Conservation (phyloP, 2,113 vertebrate genomes). For the Psilopsiagon aurifrons region DNA sequence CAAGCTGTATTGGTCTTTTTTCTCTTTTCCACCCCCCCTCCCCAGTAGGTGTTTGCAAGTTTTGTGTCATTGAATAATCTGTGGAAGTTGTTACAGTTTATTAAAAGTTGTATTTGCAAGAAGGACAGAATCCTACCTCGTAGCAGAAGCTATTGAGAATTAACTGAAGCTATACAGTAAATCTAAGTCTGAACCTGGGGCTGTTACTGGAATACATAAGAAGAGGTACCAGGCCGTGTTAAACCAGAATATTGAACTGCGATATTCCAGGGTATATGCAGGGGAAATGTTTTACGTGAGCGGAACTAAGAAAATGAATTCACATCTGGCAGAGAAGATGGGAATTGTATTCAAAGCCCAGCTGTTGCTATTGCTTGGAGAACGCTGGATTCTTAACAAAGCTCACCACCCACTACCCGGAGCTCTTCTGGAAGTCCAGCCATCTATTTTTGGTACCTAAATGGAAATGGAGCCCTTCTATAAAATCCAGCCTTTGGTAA, state of each 20-base stretch:
- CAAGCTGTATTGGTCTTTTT: neutral
- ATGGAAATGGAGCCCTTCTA: neutral
- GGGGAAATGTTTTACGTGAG: too few relatives aligned
- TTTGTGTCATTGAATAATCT: neutral
- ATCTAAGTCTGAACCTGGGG: neutral
- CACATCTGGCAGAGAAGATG: neutral
- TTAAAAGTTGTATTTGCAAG: neutral
- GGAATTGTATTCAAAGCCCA: neutral
- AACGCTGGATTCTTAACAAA: neutral
- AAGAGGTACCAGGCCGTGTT: neutral
- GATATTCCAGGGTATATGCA: neutral
- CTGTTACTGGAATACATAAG: neutral
- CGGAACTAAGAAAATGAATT: neutral
- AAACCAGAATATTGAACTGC: neutral
- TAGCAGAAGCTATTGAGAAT: neutral
- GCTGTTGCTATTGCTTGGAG: neutral
- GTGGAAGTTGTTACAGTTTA: neutral
- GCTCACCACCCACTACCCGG: neutral
- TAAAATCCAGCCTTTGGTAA: neutral
- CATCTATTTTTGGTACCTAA: neutral
- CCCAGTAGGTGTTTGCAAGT: neutral
- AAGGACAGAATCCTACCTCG: neutral
- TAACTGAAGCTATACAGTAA: neutral
- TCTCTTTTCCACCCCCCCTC: neutral
- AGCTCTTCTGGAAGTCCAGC: neutral